Conservation (phyloP, 2,797 vertebrate species). For the Periparus ater region DNA sequence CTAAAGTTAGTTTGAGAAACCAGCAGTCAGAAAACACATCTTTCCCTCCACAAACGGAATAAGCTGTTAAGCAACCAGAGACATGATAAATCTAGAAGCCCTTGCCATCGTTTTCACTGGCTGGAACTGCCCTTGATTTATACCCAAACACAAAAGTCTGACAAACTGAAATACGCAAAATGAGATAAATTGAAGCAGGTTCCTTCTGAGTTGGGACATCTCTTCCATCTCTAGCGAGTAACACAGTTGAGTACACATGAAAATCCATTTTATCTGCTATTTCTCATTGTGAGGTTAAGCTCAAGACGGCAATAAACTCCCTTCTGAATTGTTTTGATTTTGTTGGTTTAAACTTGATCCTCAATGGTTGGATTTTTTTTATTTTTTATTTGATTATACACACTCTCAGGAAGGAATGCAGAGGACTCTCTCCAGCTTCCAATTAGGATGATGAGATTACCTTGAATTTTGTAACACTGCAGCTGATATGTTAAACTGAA, state of each 20-base stretch:
- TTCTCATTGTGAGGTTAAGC: not conserved
- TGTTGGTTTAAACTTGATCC: constrained; percentile 53
- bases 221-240: not conserved
- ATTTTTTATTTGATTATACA: constrained; percentile 30
- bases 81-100: not conserved
- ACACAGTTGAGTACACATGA: not conserved
- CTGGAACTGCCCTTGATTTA: not conserved
- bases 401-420: constrained; percentile 30
- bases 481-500: not conserved
- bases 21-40: not conserved
- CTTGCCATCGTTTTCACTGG: not conserved
- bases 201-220: not conserved
- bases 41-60: not conserved
- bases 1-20: not conserved
- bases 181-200: constrained; percentile 4
- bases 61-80: not conserved
- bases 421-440: not conserved
- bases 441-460: constrained; percentile 11
- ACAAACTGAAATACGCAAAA: constrained; percentile 6
- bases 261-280: constrained; percentile 29
- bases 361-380: not conserved
- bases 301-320: not conserved
- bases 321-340: constrained; percentile 25
- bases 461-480: not conserved
- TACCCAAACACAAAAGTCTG: not conserved